Evolutionary conservation across 2,888 invertebrate species (phyloP).

Genomic region (Acanthoscelides obtectus): DNA sequence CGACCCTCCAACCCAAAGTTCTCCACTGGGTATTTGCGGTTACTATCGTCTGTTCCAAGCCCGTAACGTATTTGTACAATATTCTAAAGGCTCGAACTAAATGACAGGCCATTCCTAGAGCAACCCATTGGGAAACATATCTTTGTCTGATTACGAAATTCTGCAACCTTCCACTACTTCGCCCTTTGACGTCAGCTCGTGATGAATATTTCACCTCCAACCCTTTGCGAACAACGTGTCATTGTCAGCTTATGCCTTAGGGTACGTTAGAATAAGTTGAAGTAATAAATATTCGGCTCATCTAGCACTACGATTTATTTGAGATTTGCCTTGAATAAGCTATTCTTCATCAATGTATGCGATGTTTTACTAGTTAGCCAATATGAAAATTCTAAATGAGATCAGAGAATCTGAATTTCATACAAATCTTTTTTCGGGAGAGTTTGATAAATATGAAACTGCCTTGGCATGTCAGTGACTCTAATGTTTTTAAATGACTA

Average conservation of each 20-base stretch:
- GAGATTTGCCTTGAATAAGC: no score
- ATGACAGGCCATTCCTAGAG: not conserved
- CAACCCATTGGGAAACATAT: not conserved
- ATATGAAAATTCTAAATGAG: no score
- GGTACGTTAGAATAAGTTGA: not conserved
- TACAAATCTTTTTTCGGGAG: no score
- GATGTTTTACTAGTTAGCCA: no score
- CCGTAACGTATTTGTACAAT: not conserved
- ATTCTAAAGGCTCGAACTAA: not conserved
- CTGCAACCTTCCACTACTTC: not conserved
- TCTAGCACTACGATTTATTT: no score
- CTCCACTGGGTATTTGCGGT: not conserved
- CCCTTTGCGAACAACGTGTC: not conserved
- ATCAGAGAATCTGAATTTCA: no score
- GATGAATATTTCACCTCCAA: not conserved
- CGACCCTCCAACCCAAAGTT: not conserved
- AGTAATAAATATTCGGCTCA: not conserved
- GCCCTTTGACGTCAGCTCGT: not conserved
- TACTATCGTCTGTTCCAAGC: not conserved
- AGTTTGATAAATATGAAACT: no score
- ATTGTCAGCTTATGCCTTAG: not conserved
- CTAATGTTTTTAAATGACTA: no score
- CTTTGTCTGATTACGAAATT: not conserved
- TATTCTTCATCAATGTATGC: no score
- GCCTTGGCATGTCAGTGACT: no score